Conservation (phyloP, 2,888 invertebrate genomes). For the Anoplius nigerrimus region DNA sequence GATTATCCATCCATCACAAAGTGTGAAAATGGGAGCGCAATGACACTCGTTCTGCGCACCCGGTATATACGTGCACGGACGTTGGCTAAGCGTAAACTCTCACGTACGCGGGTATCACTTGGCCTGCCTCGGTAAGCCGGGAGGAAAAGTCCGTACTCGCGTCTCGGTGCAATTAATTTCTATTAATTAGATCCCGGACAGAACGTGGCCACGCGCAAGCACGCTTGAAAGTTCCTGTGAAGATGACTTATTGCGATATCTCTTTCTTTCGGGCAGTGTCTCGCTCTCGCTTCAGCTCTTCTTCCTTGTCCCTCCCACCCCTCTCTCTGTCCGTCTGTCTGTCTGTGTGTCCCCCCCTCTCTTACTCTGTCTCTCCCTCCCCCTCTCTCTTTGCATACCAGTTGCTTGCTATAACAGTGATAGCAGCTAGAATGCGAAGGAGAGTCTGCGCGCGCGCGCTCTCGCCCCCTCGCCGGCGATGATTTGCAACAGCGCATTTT, state of each 20-base stretch:
- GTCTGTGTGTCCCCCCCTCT: not conserved
- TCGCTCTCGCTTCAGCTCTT: not conserved
- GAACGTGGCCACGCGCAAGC: slow-evolving; percentile 13
- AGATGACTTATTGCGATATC: slow-evolving; percentile 46
- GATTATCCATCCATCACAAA: no score
- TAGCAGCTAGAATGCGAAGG: not conserved
- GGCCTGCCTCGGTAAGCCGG: not conserved
- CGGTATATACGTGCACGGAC: not conserved
- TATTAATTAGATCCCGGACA: slow-evolving; percentile 48
- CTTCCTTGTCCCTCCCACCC: not conserved
- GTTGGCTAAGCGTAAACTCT: not conserved
- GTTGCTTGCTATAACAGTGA: no score
- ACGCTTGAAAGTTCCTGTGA: slow-evolving; percentile 44
- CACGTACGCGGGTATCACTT: not conserved
- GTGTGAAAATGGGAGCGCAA: no score
- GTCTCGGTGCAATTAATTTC: slow-evolving; percentile 47
- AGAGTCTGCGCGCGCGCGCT: slow-evolving; percentile 15
- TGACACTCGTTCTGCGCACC: not conserved
- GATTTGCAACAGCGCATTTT: slow-evolving; percentile 48
- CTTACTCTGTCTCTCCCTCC: slow-evolving; percentile 7
- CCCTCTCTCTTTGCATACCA: not conserved
- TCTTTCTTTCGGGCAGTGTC: slow-evolving; percentile 7
- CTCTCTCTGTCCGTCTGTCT: not conserved
- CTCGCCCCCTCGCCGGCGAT: slow-evolving; percentile 31
- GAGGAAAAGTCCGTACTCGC: slow-evolving; percentile 1